Evolutionary conservation across 2,888 invertebrate genomes (phyloP), one percentile per base, ranked within the genome.

Genomic region (Drosophila merina): DNA sequence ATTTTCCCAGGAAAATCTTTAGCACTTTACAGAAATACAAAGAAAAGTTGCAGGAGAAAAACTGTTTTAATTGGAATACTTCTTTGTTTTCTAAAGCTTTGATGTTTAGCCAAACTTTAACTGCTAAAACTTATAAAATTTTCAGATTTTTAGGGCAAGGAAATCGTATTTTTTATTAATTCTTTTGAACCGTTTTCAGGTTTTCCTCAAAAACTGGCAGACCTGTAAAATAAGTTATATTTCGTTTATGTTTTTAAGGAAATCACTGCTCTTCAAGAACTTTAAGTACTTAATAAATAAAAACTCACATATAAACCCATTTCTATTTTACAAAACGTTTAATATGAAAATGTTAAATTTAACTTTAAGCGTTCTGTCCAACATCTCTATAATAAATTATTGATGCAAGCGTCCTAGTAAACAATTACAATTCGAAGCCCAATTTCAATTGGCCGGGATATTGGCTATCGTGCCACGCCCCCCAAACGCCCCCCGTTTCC

Each of bases 381-480:
- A 6, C 28, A 45, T 45, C 20, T 12, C 28, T 36, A 7, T 10
- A 60, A 47, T 31, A 38, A 48, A 48, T 57, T 57, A 58, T 45
- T 55, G 47, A 33, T 30, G 40, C n/a, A n/a, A 42, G n/a, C 40
- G n/a, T 10, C 10, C 10, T 40, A 38, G 40, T 49, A 64, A 63
- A 45, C 64, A 63, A 64, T 38, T 69, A 40, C 25, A 33, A 7
- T 48, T 28, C n/a, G 44, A 8, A 6, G 30, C 42, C 14, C 38
- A 40, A 50, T 64, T 57, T 57, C 57, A 64, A 69, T 72, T 76
- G 58, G 26, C 25, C 36, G n/a, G 31, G 62, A 54, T 63, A 75
- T 75, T 71, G 62, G 51, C 42, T 48, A 52, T 26, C 42, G 60
- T 63, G 44, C 59, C 50, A 48, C 48, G 56, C 51, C 59, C 50